Evolutionary conservation across 2,113 vertebrate species (phyloP), one percentile per base, ranked within the genome.

Genomic region (Cairina moschata): DNA sequence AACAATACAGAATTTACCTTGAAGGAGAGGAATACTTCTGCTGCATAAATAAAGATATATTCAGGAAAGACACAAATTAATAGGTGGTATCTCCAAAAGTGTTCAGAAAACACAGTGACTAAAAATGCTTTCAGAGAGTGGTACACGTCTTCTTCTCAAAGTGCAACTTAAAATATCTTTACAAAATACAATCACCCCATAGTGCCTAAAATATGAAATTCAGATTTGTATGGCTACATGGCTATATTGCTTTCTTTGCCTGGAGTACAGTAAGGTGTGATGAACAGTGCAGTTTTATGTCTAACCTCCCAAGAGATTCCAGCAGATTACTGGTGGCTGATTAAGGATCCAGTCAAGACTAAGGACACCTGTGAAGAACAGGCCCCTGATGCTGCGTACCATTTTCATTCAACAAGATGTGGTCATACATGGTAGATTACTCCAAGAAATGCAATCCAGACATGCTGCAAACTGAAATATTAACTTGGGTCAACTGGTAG

Each of bases 21-120:
- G 62, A 84, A 91, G 95, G n/a, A 94, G 80, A 93, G 36, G 92
- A 95, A 91, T 82, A 78, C 95, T 96, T 97, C 96, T 95, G 95
- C 95, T 93, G 96, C 95, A 85, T 96, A 95, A 93, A 88, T 87
- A 95, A 95, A 96, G 82, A 94, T 81, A 90, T 4, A 36, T 93
- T 86, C 83, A 94, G 93, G 95, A 96, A 93, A 96, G 93, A 97
- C 93, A 96, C 25, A 94, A 84, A 89, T 94, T 86, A 95, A 94
- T 96, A 93, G 81, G 62, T 83, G 88, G 83, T 76, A 90, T 56
- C 32, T 91, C 77, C 48, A 86, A 40, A 87, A 44, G 28, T 28
- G 89, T 93, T 84, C 58, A 93, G 74, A 91, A 72, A 84, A 82
- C 75, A 54, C 38, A 91, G 55, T 0, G 4, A 86, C 89, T 73